Conservation (phyloP, 2,113 vertebrate species). For the Accipiter virgatus region DNA sequence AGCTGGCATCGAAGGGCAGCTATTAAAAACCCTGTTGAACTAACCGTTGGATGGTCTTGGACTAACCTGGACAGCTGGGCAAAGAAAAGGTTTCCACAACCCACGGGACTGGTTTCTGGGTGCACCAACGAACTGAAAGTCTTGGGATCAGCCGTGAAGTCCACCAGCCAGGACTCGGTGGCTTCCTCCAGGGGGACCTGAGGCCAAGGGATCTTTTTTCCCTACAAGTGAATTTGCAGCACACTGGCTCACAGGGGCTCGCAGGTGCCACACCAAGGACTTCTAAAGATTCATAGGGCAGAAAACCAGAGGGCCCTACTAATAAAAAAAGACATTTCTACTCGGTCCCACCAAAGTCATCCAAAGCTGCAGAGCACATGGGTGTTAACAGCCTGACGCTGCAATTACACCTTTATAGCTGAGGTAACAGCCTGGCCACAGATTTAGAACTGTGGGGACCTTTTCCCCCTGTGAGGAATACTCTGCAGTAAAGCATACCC, state of each 20-base stretch:
- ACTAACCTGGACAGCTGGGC: background rate
- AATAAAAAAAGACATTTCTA: background rate
- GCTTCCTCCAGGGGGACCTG: background rate
- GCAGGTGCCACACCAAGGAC: background rate
- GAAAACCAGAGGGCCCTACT: background rate
- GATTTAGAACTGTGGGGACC: background rate
- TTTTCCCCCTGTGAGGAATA: background rate
- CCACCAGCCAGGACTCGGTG: background rate
- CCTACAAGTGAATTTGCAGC: background rate
- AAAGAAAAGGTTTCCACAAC: background rate
- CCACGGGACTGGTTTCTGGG: background rate
- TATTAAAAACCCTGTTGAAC: background rate
- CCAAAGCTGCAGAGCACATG: background rate
- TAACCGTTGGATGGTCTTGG: accelerated
- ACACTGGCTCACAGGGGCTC: background rate
- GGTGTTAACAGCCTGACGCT: background rate
- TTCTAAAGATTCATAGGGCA: background rate
- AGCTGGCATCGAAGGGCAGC: accelerated
- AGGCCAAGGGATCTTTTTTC: background rate
- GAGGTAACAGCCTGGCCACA: background rate
- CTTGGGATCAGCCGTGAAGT: background rate
- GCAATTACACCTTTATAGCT: background rate
- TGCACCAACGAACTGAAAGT: background rate
- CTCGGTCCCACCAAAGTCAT: background rate
- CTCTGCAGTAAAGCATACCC: background rate